phyloP scores from a whole-genome alignment of 2,797 vertebrate species.

The Scyliorhinus canicula region DNA sequence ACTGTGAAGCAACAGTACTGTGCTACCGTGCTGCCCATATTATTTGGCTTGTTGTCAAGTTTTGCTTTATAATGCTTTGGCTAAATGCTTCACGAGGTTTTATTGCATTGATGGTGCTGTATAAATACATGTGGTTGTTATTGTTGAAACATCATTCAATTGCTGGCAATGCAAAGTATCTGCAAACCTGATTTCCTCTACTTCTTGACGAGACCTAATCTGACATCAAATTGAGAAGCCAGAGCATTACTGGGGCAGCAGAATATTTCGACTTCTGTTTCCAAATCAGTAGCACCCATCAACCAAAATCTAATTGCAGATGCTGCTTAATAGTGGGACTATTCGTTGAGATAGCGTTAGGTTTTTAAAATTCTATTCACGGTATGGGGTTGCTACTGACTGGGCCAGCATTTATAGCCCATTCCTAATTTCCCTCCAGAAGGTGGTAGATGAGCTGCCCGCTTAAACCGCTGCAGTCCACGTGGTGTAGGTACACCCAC shows the following conservation, averaged over 20 bases:
- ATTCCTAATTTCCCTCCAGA: too few species aligned
- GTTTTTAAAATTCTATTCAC: too few species aligned
- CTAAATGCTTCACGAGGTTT: neutral
- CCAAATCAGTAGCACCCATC: neutral
- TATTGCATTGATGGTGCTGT: neutral
- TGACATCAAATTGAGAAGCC: neutral
- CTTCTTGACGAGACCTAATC: neutral
- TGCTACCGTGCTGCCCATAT: too few species aligned
- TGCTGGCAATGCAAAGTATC: neutral
- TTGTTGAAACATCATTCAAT: neutral
- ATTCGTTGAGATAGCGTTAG: neutral
- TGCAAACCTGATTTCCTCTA: neutral
- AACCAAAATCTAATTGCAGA: neutral
- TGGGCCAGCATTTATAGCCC: too few species aligned
- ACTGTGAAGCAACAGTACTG: too few species aligned
- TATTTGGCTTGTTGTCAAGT: neutral
- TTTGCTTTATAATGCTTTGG: neutral
- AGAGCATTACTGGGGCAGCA: neutral
- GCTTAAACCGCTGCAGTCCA: too few species aligned
- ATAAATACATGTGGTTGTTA: neutral
- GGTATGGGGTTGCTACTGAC: too few species aligned
- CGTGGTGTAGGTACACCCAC: too few species aligned
- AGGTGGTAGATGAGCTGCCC: too few species aligned
- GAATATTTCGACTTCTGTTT: neutral
- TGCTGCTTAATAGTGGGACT: neutral